Base-by-base conservation (phyloP, 2,888 invertebrate genomes). In the Watsonalla binaria region DNA sequence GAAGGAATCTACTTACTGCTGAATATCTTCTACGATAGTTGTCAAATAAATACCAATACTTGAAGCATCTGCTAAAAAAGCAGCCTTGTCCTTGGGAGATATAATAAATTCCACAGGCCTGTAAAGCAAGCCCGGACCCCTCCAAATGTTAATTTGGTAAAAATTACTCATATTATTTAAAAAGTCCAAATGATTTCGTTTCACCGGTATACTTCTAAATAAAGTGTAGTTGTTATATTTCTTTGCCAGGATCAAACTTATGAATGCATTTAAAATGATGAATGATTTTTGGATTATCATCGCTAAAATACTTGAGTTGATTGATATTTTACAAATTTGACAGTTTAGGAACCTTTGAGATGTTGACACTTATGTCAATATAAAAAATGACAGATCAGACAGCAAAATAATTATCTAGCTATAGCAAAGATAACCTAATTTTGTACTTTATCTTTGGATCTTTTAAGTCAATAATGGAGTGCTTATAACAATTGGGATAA, bases 81-180 rank as follows among this genome's bases (percentile, higher is more conserved):
- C 2, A 0, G 51, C 9, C 13, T 67, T 75, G 2, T 74, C 58
- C 0, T 64, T 62, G 11, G 88, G 89, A 0, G 64, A 58, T 13
- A 86, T 66, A 0, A 79, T 55, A 42, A 90, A 84, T 6, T 89
- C 86, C 0, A 83, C 72, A 0, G 84, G 77, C 51, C 60, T 78
- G 11, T 74, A 54, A 1, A 82, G 5, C 0, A 51, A 0, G 0
- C 80, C 79, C 0, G 87, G 83, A 0, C 55, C 51, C 34, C 75
- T 78, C 90, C 90, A 90, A 54, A 68, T 84, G 45, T 80, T 76
- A 0, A 80, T 74, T 37, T 78, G 68, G 51, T 70, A 75, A 0
- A 51, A 11, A 0, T 57, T 15, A 4, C 56, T 66, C 1, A 88
- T 39, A 50, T 77, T 76, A 2, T 54, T 56, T n/a, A 83, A 74